Base-by-base conservation (phyloP, 1,140 invertebrate species). In the Drosophila pallidifrons region DNA sequence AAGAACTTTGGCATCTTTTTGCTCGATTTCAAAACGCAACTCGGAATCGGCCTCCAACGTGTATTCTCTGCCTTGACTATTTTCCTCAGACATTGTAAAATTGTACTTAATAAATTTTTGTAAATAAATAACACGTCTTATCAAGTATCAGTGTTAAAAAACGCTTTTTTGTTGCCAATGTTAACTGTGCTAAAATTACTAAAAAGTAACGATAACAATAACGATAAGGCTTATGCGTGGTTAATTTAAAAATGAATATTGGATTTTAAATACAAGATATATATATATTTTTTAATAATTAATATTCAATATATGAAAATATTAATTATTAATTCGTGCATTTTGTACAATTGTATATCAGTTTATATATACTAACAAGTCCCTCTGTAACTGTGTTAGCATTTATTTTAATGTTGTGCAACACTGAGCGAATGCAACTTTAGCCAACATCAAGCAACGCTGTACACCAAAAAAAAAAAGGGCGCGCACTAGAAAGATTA, bases 21-120 rank as follows among this genome's bases (percentile, higher is more conserved):
- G 95, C 93, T 99, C 98, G 0, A 99, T 96, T 95, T 99, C 98
- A 93, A 99, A 98, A 47, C 98, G 94, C 11, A 99, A 93, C 93
- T 99, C 98, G 15, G 95, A 95, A 88, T 98, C 97, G 1, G 94
- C 93, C 66, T 98, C 97, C n/a, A 99, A 93, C 91, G 96, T 96
- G 88, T 96, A 98, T 93, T 97, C 97, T 20, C 71, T 77, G 32
- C 75, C 63, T 47, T 82, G 61, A 52, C 20, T 63, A 15, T 55
- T 75, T 1, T 92, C 83, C 25, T 92, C 91, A 1, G 91, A 70
- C 91, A 91, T 92, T 3, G 7, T 25, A 8, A 16, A 20, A 43
- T 16, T 20, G 35, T 10, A 49, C 16, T 30, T 16, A 38, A 2
- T 30, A 32, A 32, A 61, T 25, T 41, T 8, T 16, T 51, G 20